phyloP scores from a whole-genome alignment of 2,797 vertebrate species.

The Zenarchopterus dispar region DNA sequence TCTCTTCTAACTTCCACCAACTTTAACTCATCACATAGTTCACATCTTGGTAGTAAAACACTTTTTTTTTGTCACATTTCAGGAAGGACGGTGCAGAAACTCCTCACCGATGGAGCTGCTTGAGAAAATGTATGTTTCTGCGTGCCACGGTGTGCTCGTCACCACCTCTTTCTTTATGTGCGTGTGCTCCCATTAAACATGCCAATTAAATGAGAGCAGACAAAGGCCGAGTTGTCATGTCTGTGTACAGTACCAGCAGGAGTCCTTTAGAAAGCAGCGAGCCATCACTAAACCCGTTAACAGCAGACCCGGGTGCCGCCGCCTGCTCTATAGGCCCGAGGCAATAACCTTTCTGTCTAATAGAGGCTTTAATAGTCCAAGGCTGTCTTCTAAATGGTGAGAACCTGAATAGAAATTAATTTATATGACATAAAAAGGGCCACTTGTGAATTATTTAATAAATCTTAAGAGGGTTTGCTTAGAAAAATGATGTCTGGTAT shows the following conservation, averaged over 20 bases:
- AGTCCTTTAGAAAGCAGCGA: conserved; percentile 91
- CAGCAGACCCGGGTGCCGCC: conserved; percentile 80
- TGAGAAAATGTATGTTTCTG: neutral
- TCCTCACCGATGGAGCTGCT: conserved; percentile 12
- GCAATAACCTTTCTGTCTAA: conserved; percentile 82
- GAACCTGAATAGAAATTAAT: conserved; percentile 83
- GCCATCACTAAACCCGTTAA: conserved; percentile 97
- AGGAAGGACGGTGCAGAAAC: neutral
- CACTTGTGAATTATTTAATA: conserved; percentile 20
- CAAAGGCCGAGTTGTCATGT: conserved; percentile 72
- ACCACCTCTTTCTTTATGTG: neutral
- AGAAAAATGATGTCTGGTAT: conserved; percentile 8
- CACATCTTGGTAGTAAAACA: too few species aligned
- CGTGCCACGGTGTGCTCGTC: neutral
- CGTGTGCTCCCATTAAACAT: conserved; percentile 47
- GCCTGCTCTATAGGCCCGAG: conserved; percentile 71
- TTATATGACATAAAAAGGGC: conserved; percentile 27
- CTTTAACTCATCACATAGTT: too few species aligned
- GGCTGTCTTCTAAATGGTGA: conserved; percentile 83
- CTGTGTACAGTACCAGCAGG: conserved; percentile 89
- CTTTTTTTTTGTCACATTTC: too few species aligned
- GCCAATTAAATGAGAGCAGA: conserved; percentile 59
- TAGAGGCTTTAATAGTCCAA: conserved; percentile 83
- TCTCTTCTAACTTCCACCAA: too few species aligned
- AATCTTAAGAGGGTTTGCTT: conserved; percentile 2